Conservation (phyloP, 2,113 vertebrate genomes). For the Gymnocephalus cernua region DNA sequence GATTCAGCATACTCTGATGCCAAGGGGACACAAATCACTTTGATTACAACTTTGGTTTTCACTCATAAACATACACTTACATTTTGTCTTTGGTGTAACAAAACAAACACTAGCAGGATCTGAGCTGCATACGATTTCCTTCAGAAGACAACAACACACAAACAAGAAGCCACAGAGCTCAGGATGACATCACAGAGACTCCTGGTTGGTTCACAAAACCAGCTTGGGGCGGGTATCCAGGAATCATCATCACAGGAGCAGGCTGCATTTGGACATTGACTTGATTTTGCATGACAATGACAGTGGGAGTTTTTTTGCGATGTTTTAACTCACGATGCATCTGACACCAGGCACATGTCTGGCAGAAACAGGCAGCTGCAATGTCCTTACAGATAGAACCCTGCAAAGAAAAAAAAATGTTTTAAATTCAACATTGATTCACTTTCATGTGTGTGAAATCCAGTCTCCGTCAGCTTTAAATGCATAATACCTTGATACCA, state of each 20-base stretch:
- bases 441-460: background rate
- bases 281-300: background rate
- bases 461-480: background rate
- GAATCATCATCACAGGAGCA: background rate
- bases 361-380: constrained; percentile 44
- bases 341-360: constrained; percentile 68
- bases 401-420: constrained; percentile 16
- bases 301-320: background rate
- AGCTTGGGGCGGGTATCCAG: too few relatives aligned
- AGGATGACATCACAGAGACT: too few relatives aligned
- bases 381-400: constrained; percentile 60
- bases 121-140: too few relatives aligned
- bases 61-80: too few relatives aligned
- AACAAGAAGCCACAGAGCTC: too few relatives aligned
- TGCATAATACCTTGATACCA: constrained; percentile 56
- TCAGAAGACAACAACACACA: too few relatives aligned
- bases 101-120: too few relatives aligned
- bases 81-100: too few relatives aligned
- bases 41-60: too few relatives aligned
- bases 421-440: background rate
- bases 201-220: too few relatives aligned
- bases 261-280: constrained; percentile 47
- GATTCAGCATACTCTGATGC: too few relatives aligned
- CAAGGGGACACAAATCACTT: too few relatives aligned
- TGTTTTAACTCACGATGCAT: constrained; percentile 61